These are phyloP conservation scores for Cremastinae sp. DNA, from an alignment of 2,888 invertebrate genomes.

Conservation along the genomic window DNA sequence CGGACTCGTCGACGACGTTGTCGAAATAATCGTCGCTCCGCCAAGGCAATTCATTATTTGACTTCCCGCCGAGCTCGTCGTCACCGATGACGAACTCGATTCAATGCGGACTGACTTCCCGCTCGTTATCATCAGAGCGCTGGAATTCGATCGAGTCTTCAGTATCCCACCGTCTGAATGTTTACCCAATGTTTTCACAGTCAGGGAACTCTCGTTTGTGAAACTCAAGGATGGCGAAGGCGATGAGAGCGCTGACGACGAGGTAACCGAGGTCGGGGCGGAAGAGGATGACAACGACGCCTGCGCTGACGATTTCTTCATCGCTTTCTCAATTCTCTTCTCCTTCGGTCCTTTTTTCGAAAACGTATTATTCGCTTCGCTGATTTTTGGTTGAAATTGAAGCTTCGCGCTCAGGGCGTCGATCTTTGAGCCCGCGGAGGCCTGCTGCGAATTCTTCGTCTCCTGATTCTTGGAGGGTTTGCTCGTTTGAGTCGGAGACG, in stretches of 20 bases:
- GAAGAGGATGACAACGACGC: constrained; percentile 27
- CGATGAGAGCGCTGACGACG: constrained; percentile 26
- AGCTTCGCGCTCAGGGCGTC: constrained; percentile 77
- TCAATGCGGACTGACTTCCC: constrained; percentile 43
- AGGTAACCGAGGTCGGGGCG: not conserved
- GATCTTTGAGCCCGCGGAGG: constrained; percentile 74
- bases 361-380: constrained; percentile 75
- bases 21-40: constrained; percentile 52
- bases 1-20: constrained; percentile 40
- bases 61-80: constrained; percentile 45
- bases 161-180: constrained; percentile 6
- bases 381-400: constrained; percentile 77
- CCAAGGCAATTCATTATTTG: constrained; percentile 58
- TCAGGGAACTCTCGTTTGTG: constrained; percentile 34
- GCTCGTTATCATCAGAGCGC: constrained; percentile 11
- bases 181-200: constrained; percentile 35
- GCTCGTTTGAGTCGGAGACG: constrained; percentile 12
- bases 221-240: constrained; percentile 32
- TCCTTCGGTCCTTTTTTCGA: constrained; percentile 74
- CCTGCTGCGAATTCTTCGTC: constrained; percentile 44
- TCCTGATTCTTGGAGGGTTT: constrained; percentile 38
- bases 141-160: constrained; percentile 41
- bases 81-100: constrained; percentile 30
- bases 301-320: constrained; percentile 66
- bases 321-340: constrained; percentile 66